Evolutionary conservation across 2,888 invertebrate species (phyloP), one percentile per base, ranked within the genome.

Genomic region (Synanthedon formicaeformis): DNA sequence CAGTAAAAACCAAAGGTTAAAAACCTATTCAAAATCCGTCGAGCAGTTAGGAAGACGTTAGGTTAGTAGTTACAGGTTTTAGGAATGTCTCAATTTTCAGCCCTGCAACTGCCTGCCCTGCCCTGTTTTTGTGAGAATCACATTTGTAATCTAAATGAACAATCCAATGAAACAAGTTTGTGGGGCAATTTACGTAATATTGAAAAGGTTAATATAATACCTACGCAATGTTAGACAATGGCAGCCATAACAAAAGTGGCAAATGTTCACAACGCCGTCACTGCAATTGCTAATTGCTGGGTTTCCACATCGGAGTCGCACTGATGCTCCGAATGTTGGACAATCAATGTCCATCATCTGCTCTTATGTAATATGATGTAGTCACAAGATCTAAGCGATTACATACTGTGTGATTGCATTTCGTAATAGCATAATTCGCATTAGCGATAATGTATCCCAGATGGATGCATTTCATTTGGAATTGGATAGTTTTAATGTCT

Each of bases 361-460:
- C 54, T 62, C 63, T 75, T 74, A 71, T 60, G 78, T 67, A 75
- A 76, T 62, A 66, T 75, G 70, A 76, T 73, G 71, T 73, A 74
- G 74, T 65, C 60, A 34, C 58, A 63, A 67, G 73, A 73, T 71
- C 63, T 58, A 60, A 63, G 59, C 69, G 73, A 80, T 81, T 81
- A 23, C 23, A 5, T 23, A 77, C 59, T 69, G 75, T 74, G 77
- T 69, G 79, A 76, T 73, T 70, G 67, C 64, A 56, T 73, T 75
- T 73, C 76, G 63, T 71, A 78, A 76, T 23, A n/a, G n/a, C n/a
- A n/a, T n/a, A n/a, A n/a, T n/a, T n/a, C n/a, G n/a, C n/a, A n/a
- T 23, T 4, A 23, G 23, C 4, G 4, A 23, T 23, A 4, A 23
- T 23, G 23, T 23, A 23, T 23, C 27, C 27, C 27, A 27, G 27